Percentiles rank a stretch among this genome's conserved stretches.
These are phyloP conservation scores for Hypercompe scribonia DNA, from an alignment of 2,888 invertebrate species.

Conservation along the genomic window DNA sequence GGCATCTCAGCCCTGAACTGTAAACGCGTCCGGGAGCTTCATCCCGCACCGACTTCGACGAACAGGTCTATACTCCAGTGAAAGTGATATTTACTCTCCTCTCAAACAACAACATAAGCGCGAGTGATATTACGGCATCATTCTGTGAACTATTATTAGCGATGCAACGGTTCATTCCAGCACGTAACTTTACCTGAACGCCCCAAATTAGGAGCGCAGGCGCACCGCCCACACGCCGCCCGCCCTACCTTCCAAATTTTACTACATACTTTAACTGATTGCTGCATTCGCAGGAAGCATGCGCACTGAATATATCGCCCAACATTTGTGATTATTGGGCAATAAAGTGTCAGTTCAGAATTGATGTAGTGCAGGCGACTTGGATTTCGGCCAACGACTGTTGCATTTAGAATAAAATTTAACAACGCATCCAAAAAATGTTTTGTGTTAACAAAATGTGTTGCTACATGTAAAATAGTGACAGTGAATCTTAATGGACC, in stretches of 20 bases:
- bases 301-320: slow-evolving; percentile 65
- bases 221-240: slow-evolving; percentile 71
- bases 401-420: slow-evolving; percentile 77
- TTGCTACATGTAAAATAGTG: slow-evolving; percentile 40
- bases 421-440: slow-evolving; percentile 66
- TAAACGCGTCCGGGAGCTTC: slow-evolving; percentile 83
- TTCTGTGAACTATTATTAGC: slow-evolving; percentile 81
- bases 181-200: slow-evolving; percentile 85
- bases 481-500: slow-evolving; percentile 40
- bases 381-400: slow-evolving; percentile 79
- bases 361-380: slow-evolving; percentile 80
- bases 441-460: slow-evolving; percentile 56
- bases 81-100: slow-evolving; percentile 72
- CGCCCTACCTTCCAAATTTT: slow-evolving; percentile 70
- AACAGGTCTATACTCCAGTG: slow-evolving; percentile 84
- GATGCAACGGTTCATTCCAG: slow-evolving; percentile 79
- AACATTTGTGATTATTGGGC: slow-evolving; percentile 71
- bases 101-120: slow-evolving; percentile 63
- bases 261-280: slow-evolving; percentile 62
- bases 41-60: slow-evolving; percentile 85
- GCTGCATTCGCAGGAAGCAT: slow-evolving; percentile 73
- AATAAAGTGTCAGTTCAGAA: slow-evolving; percentile 79
- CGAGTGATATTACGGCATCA: slow-evolving; percentile 78
- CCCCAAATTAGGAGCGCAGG: slow-evolving; percentile 86
- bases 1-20: slow-evolving; percentile 82